A percentile compares a stretch with the other conserved stretches of the same genome.
Conservation (phyloP, 2,888 invertebrate genomes). For the Scaptomyza tumidula region DNA sequence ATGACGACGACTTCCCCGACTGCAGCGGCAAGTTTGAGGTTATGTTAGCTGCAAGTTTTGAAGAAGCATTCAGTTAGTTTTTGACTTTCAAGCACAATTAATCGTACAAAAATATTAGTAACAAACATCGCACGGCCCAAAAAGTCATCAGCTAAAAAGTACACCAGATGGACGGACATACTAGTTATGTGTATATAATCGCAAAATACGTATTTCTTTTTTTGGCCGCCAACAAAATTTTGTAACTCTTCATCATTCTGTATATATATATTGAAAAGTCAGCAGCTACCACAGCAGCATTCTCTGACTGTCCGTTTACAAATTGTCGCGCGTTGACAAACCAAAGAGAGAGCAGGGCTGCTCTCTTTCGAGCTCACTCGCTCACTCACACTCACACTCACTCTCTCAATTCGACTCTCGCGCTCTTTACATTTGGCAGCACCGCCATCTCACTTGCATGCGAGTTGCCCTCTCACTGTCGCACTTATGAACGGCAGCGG, state of each 20-base stretch:
- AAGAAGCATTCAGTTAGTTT: conserved; percentile 54
- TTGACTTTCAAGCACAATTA: conserved; percentile 13
- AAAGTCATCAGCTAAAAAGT: conserved; percentile 5
- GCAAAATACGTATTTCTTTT: conserved; percentile 38
- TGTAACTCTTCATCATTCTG: conserved; percentile 10
- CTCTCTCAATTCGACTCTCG: conserved; percentile 40
- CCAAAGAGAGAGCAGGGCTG: conserved; percentile 35
- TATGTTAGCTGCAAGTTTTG: conserved; percentile 77
- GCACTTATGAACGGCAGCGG: conserved; percentile 64
- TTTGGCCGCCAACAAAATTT: conserved; percentile 43
- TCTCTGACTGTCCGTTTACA: conserved; percentile 69
- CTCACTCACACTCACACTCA: conserved; percentile 18
- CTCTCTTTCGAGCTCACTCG: conserved; percentile 12
- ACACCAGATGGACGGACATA: conserved; percentile 10
- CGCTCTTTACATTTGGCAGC: conserved; percentile 70
- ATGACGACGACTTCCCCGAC: conserved; percentile 76
- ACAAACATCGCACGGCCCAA: conserved; percentile 27
- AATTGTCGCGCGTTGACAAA: conserved; percentile 71
- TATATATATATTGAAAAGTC: conserved; percentile 72
- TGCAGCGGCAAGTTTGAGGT: conserved; percentile 83
- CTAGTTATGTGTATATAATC: conserved; percentile 13
- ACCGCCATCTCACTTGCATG: conserved; percentile 67
- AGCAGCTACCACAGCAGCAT: conserved; percentile 59
- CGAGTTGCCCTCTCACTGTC: conserved; percentile 56
- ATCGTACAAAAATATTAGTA: conserved; percentile 7